phyloP scores from a whole-genome alignment of 2,797 vertebrate species.

The Calcarius lapponicus region DNA sequence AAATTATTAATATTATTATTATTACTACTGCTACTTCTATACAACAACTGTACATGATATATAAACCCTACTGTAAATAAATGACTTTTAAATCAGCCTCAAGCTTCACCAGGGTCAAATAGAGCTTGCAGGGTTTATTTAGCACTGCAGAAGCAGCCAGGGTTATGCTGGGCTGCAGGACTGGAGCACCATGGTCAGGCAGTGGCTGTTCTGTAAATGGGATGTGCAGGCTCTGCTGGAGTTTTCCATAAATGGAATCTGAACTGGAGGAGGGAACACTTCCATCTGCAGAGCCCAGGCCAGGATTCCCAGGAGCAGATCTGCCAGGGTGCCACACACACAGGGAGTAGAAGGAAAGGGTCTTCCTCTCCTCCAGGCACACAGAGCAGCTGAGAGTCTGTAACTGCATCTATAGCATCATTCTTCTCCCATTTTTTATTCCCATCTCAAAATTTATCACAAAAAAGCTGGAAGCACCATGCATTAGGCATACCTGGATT shows the following conservation, averaged over 20 bases:
- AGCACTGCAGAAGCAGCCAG: not conserved
- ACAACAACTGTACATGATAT: not conserved
- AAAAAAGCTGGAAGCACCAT: not conserved
- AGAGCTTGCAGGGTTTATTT: not conserved
- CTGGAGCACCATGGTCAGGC: not conserved
- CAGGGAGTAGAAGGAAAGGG: not conserved
- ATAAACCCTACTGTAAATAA: not conserved
- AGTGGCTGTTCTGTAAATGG: not conserved
- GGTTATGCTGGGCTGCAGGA: not conserved
- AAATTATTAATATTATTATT: not conserved
- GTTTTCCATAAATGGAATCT: slow-evolving; percentile 46
- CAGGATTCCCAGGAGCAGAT: not conserved
- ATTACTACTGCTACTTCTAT: not conserved
- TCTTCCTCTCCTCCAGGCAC: not conserved
- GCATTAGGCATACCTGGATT: not conserved
- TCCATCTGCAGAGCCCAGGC: not conserved
- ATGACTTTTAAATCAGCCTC: not conserved
- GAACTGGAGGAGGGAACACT: not conserved
- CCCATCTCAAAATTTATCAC: not conserved
- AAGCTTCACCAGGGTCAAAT: not conserved
- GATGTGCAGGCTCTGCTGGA: not conserved
- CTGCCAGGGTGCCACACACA: not conserved
- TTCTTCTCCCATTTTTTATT: not conserved
- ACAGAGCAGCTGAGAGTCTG: not conserved
- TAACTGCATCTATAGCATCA: not conserved